phyloP scores from a whole-genome alignment of 2,888 invertebrate species.

The Rhorus exstirpatorius region DNA sequence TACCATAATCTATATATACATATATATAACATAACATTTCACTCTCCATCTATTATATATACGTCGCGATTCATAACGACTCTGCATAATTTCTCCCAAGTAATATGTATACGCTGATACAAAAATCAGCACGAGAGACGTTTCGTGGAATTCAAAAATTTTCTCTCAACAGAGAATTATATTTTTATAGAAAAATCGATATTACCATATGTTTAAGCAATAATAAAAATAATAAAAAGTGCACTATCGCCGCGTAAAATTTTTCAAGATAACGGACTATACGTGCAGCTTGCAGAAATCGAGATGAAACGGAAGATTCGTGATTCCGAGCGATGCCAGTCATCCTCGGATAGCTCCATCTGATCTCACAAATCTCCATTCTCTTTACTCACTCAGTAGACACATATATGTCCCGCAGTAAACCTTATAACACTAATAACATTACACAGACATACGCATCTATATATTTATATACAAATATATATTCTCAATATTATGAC shows the following conservation, averaged over 20 bases:
- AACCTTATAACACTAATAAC: conserved; percentile 35
- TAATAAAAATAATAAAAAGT: conserved; percentile 32
- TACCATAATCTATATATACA: background rate
- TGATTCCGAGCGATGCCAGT: conserved; percentile 21
- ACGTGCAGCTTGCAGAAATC: conserved; percentile 16
- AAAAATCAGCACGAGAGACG: background rate
- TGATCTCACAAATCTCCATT: conserved; percentile 36
- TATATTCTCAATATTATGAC: conserved; percentile 13
- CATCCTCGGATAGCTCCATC: conserved; percentile 13
- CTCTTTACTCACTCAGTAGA: conserved; percentile 20
- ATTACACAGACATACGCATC: conserved; percentile 11
- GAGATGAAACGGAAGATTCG: conserved; percentile 25
- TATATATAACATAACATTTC: background rate
- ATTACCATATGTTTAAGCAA: background rate
- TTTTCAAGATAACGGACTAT: too few relatives aligned
- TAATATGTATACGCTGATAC: background rate
- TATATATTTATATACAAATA: conserved; percentile 12
- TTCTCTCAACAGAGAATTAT: background rate
- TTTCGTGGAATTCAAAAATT: background rate
- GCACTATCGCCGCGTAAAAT: background rate
- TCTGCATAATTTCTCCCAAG: conserved; percentile 38
- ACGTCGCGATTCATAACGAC: conserved; percentile 29
- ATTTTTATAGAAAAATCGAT: background rate
- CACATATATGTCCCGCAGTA: conserved; percentile 13
- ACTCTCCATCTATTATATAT: background rate